phyloP scores from a whole-genome alignment of 1,140 invertebrate genomes.

The Tribolium castaneum region DNA sequence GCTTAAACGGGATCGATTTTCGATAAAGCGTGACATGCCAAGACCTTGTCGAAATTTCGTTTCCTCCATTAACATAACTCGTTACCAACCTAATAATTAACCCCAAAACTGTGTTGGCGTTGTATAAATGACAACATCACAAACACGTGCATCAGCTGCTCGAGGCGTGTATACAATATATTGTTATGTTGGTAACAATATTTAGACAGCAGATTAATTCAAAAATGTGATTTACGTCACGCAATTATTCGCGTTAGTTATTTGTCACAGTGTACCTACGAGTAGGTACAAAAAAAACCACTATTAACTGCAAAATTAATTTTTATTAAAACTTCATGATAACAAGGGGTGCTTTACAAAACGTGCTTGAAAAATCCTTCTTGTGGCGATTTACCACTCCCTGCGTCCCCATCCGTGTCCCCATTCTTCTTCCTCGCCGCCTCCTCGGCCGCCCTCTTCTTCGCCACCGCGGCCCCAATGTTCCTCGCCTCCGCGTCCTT shows the following conservation, averaged over 20 bases:
- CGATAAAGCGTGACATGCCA: not conserved
- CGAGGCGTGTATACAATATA: not conserved
- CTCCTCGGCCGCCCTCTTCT: not conserved
- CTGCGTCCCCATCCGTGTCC: not conserved
- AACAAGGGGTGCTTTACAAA: not conserved
- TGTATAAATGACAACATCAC: not conserved
- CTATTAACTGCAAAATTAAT: not conserved
- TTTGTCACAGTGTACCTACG: not conserved
- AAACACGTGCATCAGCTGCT: not conserved
- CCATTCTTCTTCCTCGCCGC: not conserved
- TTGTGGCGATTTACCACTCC: not conserved
- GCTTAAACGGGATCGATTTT: not conserved
- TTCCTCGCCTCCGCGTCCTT: not conserved
- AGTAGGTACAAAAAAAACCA: not conserved
- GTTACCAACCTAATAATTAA: not conserved
- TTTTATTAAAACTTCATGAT: not conserved
- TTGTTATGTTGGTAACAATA: not conserved
- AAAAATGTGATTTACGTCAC: not conserved
- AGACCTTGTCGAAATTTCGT: not conserved
- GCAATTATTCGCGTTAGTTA: not conserved
- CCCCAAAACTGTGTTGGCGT: not conserved
- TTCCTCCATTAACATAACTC: not conserved
- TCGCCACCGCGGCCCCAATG: not conserved
- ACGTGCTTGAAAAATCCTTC: not conserved
- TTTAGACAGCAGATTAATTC: not conserved